A percentile compares a stretch with the other conserved stretches of the same genome.
These are phyloP conservation scores for Nephila pilipes DNA, from an alignment of 1,140 invertebrate species.

Conservation along the genomic window DNA sequence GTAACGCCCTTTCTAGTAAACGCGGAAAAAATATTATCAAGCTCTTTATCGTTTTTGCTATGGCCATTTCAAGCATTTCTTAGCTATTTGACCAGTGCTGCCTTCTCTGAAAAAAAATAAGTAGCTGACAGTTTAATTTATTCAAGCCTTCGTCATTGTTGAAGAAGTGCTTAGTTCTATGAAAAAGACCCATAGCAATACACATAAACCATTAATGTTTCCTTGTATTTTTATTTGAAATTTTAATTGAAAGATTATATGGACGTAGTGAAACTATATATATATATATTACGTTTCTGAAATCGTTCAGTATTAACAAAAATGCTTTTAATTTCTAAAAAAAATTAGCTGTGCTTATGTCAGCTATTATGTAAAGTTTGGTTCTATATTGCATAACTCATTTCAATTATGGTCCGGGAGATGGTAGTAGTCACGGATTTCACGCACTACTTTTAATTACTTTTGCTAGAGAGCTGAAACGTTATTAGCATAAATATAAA, in stretches of 20 bases:
- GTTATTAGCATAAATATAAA: constrained; percentile 75
- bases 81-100: neutral
- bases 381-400: constrained; percentile 45
- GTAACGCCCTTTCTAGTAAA: neutral
- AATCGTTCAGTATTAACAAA: neutral
- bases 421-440: constrained; percentile 68
- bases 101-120: neutral
- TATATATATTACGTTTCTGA: neutral
- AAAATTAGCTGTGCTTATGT: neutral
- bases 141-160: neutral
- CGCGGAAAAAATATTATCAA: neutral
- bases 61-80: neutral
- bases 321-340: neutral
- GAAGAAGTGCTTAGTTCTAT: neutral
- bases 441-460: constrained; percentile 66
- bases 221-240: neutral
- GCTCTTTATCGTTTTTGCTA: neutral
- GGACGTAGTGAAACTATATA: no score
- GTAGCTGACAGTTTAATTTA: neutral
- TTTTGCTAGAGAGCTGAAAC: constrained; percentile 49
- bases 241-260: no score
- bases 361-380: constrained; percentile 12
- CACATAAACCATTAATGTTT: neutral
- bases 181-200: neutral
- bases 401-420: constrained; percentile 34